Conservation (phyloP, 2,113 vertebrate species). For the Amia ocellicauda region DNA sequence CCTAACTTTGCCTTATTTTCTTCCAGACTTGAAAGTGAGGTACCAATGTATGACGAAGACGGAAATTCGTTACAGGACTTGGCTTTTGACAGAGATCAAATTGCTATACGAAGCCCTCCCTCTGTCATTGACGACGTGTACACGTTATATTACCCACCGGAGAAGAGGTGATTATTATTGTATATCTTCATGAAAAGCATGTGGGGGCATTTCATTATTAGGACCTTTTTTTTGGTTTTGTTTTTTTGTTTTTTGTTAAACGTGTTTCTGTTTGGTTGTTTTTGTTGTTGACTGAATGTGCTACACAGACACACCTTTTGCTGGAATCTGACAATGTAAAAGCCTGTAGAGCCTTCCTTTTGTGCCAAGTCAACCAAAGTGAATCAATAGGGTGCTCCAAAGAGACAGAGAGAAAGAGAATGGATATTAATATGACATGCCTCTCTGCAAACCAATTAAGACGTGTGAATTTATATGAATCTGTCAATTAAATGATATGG, state of each 20-base stretch:
- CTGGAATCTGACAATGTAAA: slow-evolving; percentile 14
- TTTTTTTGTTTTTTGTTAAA: slow-evolving; percentile 45
- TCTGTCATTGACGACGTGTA: slow-evolving; percentile 73
- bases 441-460: slow-evolving; percentile 5
- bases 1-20: slow-evolving; percentile 17
- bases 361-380: not conserved
- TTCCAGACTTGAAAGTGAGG: slow-evolving; percentile 80
- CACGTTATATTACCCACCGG: slow-evolving; percentile 73
- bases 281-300: slow-evolving; percentile 43
- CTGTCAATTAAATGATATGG: not conserved
- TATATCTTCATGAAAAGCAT: slow-evolving; percentile 25
- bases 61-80: slow-evolving; percentile 78
- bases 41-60: slow-evolving; percentile 83
- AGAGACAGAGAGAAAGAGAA: not conserved
- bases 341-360: slow-evolving; percentile 3
- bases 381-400: not conserved
- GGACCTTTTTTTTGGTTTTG: slow-evolving; percentile 42
- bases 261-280: no score
- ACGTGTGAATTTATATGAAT: not conserved
- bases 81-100: slow-evolving; percentile 75
- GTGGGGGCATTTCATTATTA: slow-evolving; percentile 42
- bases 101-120: slow-evolving; percentile 71
- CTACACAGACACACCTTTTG: slow-evolving; percentile 31
- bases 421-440: not conserved
- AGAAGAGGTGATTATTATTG: slow-evolving; percentile 75